Evolutionary conservation across 2,797 vertebrate species (phyloP), one percentile per base, ranked within the genome.

Genomic region (Brachyrhaphis roseni): DNA sequence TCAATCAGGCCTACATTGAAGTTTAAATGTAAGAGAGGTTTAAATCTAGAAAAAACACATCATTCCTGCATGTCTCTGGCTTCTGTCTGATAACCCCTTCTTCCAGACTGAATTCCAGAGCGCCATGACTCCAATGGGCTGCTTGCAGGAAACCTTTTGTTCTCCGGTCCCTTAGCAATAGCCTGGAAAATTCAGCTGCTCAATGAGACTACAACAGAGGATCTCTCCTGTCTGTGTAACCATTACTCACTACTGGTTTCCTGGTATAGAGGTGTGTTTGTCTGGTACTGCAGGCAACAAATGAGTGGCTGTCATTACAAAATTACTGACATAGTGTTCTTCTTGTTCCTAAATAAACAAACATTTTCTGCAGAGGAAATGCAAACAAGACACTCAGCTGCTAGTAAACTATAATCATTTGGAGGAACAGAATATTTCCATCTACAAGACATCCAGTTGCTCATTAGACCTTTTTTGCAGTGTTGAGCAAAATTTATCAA

Each of bases 111-210:
- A 71, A 77, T 76, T 84, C 80, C 66, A 26, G 75, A 77, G 77
- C 1, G 12, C 77, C 51, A 77, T 75, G 83, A 80, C 84, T 91
- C 73, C 81, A 73, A 85, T 90, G 74, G 88, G 74, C 85, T 83
- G 79, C 82, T 77, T 82, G 62, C 86, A 93, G 92, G 91, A 94
- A 93, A 89, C 87, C 83, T 91, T 95, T 95, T 95, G 93, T 95
- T 95, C 92, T 90, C 81, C 45, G 79, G 82, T 86, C 91, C 89
- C 90, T 79, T 86, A 89, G 84, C 92, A 92, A 91, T 89, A 91
- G 90, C 76, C 89, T 92, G 90, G 91, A 91, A 92, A 92, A 82
- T 85, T 89, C 84, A 81, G 80, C 80, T 80, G 80, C 51, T 91
- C 82, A 82, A 77, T 84, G 88, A 81, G 88, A 85, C 86, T 88